phyloP scores from a whole-genome alignment of 2,797 vertebrate species.

The Ibycter americanus region DNA sequence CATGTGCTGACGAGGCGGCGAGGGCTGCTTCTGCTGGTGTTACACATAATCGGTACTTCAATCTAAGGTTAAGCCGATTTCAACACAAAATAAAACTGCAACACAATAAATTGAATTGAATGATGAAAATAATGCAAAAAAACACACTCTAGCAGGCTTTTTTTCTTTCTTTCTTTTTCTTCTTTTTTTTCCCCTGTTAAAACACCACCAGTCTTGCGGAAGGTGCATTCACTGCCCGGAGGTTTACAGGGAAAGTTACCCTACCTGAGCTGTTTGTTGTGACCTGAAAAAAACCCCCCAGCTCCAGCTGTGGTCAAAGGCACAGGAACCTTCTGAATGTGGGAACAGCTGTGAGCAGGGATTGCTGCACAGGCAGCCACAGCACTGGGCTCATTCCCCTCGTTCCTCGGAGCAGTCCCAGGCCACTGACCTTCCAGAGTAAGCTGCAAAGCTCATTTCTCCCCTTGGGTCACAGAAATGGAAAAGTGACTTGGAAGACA shows the following conservation, averaged over 20 bases:
- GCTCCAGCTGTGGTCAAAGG: background rate
- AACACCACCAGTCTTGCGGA: background rate
- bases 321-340: background rate
- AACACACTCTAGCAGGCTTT: accelerated
- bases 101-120: background rate
- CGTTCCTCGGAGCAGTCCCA: background rate
- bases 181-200: background rate
- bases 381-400: background rate
- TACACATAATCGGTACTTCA: background rate
- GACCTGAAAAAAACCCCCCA: background rate
- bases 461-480: background rate
- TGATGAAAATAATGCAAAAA: background rate
- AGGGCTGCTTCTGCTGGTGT: background rate
- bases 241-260: background rate
- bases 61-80: background rate
- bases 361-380: background rate
- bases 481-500: background rate
- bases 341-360: background rate
- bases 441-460: background rate
- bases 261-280: background rate
- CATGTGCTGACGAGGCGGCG: accelerated
- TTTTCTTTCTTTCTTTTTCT: no score
- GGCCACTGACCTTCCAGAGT: background rate
- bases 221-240: background rate
- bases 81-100: background rate